Evolutionary conservation across 2,113 vertebrate species (phyloP), one percentile per base, ranked within the genome.

Genomic region (Capricornis sumatraensis): DNA sequence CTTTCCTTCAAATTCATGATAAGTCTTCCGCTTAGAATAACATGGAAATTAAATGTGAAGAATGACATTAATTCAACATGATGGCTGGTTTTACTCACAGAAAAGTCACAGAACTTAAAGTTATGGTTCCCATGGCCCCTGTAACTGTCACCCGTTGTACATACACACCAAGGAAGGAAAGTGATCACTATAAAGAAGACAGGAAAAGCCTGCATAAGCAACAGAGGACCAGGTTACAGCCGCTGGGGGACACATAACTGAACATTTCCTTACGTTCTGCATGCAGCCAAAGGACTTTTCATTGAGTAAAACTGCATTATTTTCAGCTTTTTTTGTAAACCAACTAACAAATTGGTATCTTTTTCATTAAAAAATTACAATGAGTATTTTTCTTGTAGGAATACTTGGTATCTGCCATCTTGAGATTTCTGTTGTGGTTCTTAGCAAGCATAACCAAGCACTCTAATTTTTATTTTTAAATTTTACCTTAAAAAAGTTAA

Each of bases 111-210:
- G 97, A 98, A 98, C 96, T 97, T 97, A 97, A 98, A 98, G 60
- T 98, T 97, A 98, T 50, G 89, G 92, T 98, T 98, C 98, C 98
- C 98, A 97, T 30, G 96, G 98, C 88, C 96, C 86, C 94, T 3
- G 0, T 98, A 98, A 98, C 98, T 98, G 98, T 98, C 98, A 97
- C 96, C 97, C 71, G 52, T 89, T 97, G 86, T 97, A 96, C 94
- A 98, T 93, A 96, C 71, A 97, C 94, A 96, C 53, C 90, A 86
- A 96, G 95, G 87, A 81, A 89, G 96, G 96, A 93, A 98, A 98
- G 98, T 47, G 92, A 98, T 98, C 95, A 97, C 91, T 93, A 74
- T 97, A 98, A 97, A 96, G 97, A 98, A 87, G 47, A 94, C 89
- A 30, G 95, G 84, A 94, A 97, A 96, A 74, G 88, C 95, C 95